Conservation (phyloP, 1,140 invertebrate species). For the Bombus sibiricus region DNA sequence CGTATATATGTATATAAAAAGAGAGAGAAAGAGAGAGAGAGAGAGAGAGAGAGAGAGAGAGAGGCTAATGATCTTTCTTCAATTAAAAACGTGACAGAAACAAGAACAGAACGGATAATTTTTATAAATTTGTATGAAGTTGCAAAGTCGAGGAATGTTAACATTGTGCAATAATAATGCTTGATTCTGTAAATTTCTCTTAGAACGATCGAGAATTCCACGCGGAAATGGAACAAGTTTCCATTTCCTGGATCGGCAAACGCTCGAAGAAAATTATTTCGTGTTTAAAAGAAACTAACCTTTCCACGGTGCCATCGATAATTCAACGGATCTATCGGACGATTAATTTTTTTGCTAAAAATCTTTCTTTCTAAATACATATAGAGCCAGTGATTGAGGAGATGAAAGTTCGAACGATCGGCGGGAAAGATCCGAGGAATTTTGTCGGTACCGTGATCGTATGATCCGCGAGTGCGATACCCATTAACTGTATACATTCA, state of each 20-base stretch:
- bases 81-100: neutral
- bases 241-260: conserved; percentile 21
- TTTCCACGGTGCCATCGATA: conserved; percentile 17
- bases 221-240: neutral
- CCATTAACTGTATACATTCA: conserved; percentile 58
- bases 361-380: neutral
- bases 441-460: neutral
- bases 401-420: neutral
- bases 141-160: neutral
- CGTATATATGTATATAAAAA: too few relatives aligned
- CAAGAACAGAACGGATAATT: neutral
- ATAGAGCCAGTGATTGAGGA: neutral
- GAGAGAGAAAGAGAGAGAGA: too few relatives aligned
- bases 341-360: neutral
- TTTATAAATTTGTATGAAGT: neutral
- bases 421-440: conserved; percentile 24
- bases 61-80: neutral
- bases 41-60: neutral
- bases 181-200: neutral
- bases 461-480: conserved; percentile 52
- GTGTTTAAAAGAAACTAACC: conserved; percentile 47
- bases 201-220: conserved; percentile 36
- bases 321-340: conserved; percentile 30
- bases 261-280: conserved; percentile 1
- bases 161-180: neutral